Percentiles rank a stretch among this genome's conserved stretches.
phyloP scores from a whole-genome alignment of 2,797 vertebrate genomes.

The Periparus ater region DNA sequence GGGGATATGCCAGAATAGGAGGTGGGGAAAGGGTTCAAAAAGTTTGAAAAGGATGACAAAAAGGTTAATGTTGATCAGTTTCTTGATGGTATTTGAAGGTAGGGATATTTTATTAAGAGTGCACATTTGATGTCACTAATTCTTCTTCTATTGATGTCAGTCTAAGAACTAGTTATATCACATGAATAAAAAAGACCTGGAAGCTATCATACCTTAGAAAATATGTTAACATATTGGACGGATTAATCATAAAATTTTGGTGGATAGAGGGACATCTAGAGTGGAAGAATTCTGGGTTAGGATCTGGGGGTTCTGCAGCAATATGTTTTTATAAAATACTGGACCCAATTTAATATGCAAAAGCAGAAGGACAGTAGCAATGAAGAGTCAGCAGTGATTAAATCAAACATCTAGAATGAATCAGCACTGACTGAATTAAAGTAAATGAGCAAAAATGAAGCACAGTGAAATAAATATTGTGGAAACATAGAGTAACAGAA shows the following conservation, averaged over 20 bases:
- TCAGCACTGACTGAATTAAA: neutral
- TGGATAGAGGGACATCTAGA: neutral
- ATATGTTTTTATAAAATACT: neutral
- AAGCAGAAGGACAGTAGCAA: neutral
- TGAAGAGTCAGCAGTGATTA: neutral
- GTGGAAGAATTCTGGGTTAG: neutral
- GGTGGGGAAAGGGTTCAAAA: neutral
- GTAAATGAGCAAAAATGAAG: conserved; percentile 25
- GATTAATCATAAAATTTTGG: neutral
- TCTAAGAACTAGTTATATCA: neutral
- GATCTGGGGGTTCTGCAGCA: neutral
- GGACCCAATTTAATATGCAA: neutral
- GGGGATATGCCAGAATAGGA: neutral
- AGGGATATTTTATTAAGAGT: neutral
- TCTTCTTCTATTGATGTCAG: neutral
- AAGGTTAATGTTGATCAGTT: neutral
- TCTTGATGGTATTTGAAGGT: neutral
- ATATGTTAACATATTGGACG: neutral
- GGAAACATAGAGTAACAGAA: neutral
- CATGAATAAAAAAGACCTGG: neutral
- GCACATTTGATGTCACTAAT: neutral
- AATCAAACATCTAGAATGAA: conserved; percentile 8
- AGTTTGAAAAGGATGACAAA: neutral
- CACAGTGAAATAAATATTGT: neutral
- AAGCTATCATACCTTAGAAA: neutral